Evolutionary conservation across 1,140 invertebrate genomes (phyloP), one percentile per base, ranked within the genome.

Genomic region (Zaprionus ghesquierei): DNA sequence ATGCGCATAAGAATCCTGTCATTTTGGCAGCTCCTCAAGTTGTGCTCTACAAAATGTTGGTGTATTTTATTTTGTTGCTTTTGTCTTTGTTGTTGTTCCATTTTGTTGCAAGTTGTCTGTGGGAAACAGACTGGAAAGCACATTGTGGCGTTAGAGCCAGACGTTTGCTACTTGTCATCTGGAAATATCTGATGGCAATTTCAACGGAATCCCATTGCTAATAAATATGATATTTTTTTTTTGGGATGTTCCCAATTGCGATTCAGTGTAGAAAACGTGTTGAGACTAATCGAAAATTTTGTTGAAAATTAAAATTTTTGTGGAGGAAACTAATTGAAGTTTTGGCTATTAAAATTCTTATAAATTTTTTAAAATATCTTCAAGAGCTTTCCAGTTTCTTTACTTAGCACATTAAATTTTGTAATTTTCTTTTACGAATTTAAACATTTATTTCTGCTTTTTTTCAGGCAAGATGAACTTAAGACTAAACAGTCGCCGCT

Each of bases 1-100:
- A 60, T 75, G 77, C 74, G 77, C 81, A 85, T 86, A 86, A 60
- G 77, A 85, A 77, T 77, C 31, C 56, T 75, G 77, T 81, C 69
- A 76, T 85, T 77, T 75, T 85, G 81, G 81, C 81, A 77, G 59
- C 62, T 61, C 63, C 76, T 77, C 74, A 71, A 77, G 44, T 71
- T 79, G 38, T 85, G 27, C 65, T 70, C 64, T 62, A 62, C 61
- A 69, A 68, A 63, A 62, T 81, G 66, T 20, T 54, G n/a, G n/a
- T 50, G n/a, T 69, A 25, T 44, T 69, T 54, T 62, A 66, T 74
- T 27, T 59, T 15, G 22, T 15, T 25, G n/a, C 20, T 18, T 18
- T 10, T 54, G 8, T 54, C 10, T 27, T 33, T 65, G 25, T 54
- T 33, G 18, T 18, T 55, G 15, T 35, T 54, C 5, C 9, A 2